phyloP scores from a whole-genome alignment of 2,888 invertebrate genomes.

The Chloromyia formosa region DNA sequence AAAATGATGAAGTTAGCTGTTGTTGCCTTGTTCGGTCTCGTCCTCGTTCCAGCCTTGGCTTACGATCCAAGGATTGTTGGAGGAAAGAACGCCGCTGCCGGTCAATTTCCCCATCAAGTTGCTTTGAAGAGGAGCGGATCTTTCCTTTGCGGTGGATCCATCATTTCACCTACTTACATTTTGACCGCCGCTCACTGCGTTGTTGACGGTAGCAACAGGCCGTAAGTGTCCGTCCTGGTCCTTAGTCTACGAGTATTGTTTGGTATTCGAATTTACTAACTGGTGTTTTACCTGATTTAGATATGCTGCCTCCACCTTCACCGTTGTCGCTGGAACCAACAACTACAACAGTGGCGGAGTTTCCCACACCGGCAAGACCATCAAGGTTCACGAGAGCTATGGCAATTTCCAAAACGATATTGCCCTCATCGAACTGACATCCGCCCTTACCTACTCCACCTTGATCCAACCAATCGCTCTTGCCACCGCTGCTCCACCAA shows the following conservation, averaged over 20 bases:
- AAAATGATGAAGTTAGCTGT: conserved; percentile 31
- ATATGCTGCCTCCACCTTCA: conserved; percentile 55
- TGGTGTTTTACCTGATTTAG: conserved; percentile 51
- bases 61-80: conserved; percentile 56
- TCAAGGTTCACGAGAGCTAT: conserved; percentile 56
- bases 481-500: conserved; percentile 52
- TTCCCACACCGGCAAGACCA: conserved; percentile 52
- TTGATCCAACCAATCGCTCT: conserved; percentile 55
- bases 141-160: conserved; percentile 58
- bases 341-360: conserved; percentile 57
- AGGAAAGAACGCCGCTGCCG: conserved; percentile 58
- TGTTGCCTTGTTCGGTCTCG: conserved; percentile 29
- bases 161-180: conserved; percentile 57
- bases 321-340: conserved; percentile 57
- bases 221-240: conserved; percentile 53
- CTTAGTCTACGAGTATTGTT: too few relatives aligned
- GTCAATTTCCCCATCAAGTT: conserved; percentile 61
- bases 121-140: conserved; percentile 55
- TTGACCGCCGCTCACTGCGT: conserved; percentile 60
- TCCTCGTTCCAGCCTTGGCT: conserved; percentile 27
- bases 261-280: too few relatives aligned
- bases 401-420: conserved; percentile 55
- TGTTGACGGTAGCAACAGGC: conserved; percentile 52
- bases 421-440: conserved; percentile 56
- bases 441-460: conserved; percentile 53